Evolutionary conservation across 2,797 vertebrate species (phyloP).

Genomic region (Erpetoichthys calabaricus): DNA sequence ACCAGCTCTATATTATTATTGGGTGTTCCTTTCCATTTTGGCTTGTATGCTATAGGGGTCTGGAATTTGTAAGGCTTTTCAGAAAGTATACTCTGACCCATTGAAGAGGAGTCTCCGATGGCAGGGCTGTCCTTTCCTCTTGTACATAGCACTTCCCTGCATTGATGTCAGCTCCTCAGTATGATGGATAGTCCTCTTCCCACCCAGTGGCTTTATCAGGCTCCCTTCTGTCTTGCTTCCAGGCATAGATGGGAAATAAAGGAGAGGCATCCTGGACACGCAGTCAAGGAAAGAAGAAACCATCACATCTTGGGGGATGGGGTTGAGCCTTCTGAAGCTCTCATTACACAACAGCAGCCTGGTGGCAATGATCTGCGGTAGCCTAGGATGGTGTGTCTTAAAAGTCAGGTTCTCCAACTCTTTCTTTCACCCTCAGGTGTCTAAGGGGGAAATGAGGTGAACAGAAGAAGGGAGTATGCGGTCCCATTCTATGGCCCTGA

Average conservation of each 20-base stretch:
- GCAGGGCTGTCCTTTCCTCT: constrained; percentile 36
- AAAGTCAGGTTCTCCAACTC: neutral
- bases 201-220: constrained; percentile 45
- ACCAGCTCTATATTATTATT: too few relatives aligned
- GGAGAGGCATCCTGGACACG: constrained; percentile 33
- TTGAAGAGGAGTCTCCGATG: constrained; percentile 20
- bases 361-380: constrained; percentile 3
- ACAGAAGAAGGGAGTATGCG: constrained; percentile 9
- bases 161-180: constrained; percentile 39
- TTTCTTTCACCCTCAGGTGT: constrained; percentile 7
- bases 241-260: constrained; percentile 43
- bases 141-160: constrained; percentile 39
- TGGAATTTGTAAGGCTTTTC: constrained; percentile 3
- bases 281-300: constrained; percentile 30
- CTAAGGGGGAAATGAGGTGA: constrained; percentile 4
- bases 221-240: constrained; percentile 30
- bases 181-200: constrained; percentile 51
- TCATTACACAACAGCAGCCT: neutral
- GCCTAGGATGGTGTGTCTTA: constrained; percentile 1
- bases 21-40: too few relatives aligned
- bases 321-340: constrained; percentile 12
- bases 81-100: constrained; percentile 13
- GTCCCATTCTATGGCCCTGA: too few relatives aligned
- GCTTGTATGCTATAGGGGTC: too few relatives aligned
- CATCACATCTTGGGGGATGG: constrained; percentile 22